Conservation (phyloP, 2,113 vertebrate genomes). For the Malurus alboscapulatus region DNA sequence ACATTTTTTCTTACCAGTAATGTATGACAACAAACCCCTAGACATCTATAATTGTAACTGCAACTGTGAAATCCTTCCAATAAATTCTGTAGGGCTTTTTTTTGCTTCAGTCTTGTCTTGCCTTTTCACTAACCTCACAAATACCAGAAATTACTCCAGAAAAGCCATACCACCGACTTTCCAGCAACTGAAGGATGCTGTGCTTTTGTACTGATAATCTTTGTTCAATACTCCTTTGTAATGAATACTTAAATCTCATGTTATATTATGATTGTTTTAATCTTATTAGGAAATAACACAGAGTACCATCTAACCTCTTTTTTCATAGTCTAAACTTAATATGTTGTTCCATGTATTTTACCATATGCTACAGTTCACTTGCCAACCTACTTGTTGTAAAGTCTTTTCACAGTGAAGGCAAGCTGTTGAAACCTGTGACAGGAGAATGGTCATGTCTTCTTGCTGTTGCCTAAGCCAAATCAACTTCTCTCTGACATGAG, state of each 20-base stretch:
- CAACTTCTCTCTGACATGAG: constrained; percentile 92
- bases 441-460: constrained; percentile 97
- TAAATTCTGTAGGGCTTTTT: background rate
- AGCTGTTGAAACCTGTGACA: constrained; percentile 96
- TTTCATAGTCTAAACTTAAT: background rate
- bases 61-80: background rate
- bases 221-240: background rate
- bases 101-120: background rate
- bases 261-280: background rate
- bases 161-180: background rate
- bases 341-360: background rate
- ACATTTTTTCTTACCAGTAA: background rate
- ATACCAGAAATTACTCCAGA: background rate
- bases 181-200: background rate
- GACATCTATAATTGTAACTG: background rate
- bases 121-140: background rate
- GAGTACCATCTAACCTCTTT: background rate
- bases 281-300: background rate
- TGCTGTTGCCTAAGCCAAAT: constrained; percentile 98
- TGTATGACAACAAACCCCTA: background rate
- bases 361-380: background rate
- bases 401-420: constrained; percentile 98
- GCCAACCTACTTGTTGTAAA: constrained; percentile 88
- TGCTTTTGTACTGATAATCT: background rate
- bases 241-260: background rate